Percentiles rank a stretch among this genome's conserved stretches.
Conservation (phyloP, 2,113 vertebrate genomes). For the Urocynchramus pylzowi region DNA sequence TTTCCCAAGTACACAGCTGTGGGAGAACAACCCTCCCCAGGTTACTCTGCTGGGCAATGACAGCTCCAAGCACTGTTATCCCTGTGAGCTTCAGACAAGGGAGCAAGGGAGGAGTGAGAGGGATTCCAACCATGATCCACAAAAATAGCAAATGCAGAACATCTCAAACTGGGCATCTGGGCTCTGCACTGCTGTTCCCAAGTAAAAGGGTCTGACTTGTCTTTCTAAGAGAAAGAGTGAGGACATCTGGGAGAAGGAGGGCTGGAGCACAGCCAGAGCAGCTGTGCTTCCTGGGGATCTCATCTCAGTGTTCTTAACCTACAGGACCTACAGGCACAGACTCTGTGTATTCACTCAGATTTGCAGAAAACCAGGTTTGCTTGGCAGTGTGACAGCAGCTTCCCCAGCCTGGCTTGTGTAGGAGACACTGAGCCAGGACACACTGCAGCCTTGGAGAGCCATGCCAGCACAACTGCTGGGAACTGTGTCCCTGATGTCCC, state of each 20-base stretch:
- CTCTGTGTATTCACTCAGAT: neutral
- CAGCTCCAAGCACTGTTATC: neutral
- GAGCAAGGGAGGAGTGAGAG: neutral
- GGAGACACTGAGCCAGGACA: neutral
- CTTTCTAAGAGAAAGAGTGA: neutral
- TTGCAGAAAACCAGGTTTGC: neutral
- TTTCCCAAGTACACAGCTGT: neutral
- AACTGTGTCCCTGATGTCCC: neutral
- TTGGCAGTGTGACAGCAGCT: neutral
- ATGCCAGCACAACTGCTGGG: neutral
- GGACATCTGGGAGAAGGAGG: neutral
- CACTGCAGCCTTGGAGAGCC: neutral
- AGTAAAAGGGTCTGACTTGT: neutral
- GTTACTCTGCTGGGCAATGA: neutral
- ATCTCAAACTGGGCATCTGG: neutral
- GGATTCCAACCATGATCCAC: neutral
- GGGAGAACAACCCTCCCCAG: neutral
- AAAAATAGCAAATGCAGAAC: neutral
- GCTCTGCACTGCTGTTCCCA: neutral
- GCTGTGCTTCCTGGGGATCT: neutral
- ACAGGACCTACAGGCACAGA: neutral
- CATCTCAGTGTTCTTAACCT: neutral
- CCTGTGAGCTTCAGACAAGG: neutral
- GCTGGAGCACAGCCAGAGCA: neutral
- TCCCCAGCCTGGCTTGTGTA: neutral